Evolutionary conservation across 2,113 vertebrate species (phyloP).

Genomic region (Rafetus swinhoei): DNA sequence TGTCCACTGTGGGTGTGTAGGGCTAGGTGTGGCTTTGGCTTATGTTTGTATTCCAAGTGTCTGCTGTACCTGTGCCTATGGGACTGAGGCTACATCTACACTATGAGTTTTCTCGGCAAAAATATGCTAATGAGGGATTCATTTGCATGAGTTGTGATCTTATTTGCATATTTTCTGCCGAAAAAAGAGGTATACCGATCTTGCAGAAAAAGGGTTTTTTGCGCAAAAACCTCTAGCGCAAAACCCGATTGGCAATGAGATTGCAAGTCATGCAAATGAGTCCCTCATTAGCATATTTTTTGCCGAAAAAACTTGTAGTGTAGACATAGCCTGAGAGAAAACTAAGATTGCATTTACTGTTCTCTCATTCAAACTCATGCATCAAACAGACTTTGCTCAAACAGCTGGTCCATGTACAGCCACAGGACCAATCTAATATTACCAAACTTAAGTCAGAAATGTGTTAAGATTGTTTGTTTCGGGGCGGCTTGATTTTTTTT

Average conservation of each 20-base stretch:
- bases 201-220: too few species aligned
- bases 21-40: background rate
- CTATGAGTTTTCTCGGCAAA: too few species aligned
- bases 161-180: too few species aligned
- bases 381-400: background rate
- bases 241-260: too few species aligned
- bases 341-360: background rate
- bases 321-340: background rate
- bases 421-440: background rate
- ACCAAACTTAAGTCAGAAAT: background rate
- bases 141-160: too few species aligned
- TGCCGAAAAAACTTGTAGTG: too few species aligned
- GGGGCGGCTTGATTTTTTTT: background rate
- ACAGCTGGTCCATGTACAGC: fast-evolving
- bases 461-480: background rate
- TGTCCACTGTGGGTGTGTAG: background rate
- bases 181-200: too few species aligned
- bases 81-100: too few species aligned
- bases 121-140: too few species aligned
- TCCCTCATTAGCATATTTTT: too few species aligned
- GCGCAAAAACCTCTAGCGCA: too few species aligned
- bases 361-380: background rate
- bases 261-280: too few species aligned
- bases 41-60: fast-evolving
- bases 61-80: background rate